Conservation (phyloP, 1,140 invertebrate species). For the Tetragonula clypearis region DNA sequence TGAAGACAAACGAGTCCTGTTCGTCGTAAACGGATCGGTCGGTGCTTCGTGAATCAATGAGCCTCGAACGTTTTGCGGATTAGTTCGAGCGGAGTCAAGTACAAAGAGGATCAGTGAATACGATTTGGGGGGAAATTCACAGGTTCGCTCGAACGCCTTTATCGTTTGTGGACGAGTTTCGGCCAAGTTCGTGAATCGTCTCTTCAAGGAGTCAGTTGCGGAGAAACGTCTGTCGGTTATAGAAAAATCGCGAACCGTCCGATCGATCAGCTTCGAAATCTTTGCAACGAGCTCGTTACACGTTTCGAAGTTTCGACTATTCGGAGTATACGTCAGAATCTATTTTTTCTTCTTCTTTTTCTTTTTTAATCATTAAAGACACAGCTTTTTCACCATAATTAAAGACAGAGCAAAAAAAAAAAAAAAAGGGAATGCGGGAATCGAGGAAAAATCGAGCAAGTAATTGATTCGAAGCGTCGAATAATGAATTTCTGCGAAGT, state of each 20-base stretch:
- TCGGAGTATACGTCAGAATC: not conserved
- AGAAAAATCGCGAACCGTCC: not conserved
- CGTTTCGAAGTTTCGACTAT: too few species aligned
- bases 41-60: slow-evolving; percentile 28
- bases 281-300: too few species aligned
- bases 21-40: not conserved
- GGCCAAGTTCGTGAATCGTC: slow-evolving; percentile 4
- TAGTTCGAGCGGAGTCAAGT: not conserved
- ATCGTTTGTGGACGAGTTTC: too few species aligned
- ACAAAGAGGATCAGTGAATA: slow-evolving; percentile 7
- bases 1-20: not conserved
- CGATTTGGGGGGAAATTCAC: slow-evolving; percentile 17
- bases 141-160: slow-evolving; percentile 12
- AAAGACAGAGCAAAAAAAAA: not conserved
- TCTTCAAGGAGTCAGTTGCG: slow-evolving; percentile 38
- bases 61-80: slow-evolving; percentile 11
- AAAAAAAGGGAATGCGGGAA: not conserved
- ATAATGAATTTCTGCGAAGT: slow-evolving; percentile 37
- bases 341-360: not conserved
- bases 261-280: not conserved
- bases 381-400: not conserved
- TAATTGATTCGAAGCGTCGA: slow-evolving; percentile 7
- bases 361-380: not conserved
- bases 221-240: slow-evolving; percentile 30
- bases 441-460: not conserved